A percentile compares a stretch with the other conserved stretches of the same genome.
These are phyloP conservation scores for Takifugu ocellatus DNA, from an alignment of 2,797 vertebrate species.

Conservation along the genomic window DNA sequence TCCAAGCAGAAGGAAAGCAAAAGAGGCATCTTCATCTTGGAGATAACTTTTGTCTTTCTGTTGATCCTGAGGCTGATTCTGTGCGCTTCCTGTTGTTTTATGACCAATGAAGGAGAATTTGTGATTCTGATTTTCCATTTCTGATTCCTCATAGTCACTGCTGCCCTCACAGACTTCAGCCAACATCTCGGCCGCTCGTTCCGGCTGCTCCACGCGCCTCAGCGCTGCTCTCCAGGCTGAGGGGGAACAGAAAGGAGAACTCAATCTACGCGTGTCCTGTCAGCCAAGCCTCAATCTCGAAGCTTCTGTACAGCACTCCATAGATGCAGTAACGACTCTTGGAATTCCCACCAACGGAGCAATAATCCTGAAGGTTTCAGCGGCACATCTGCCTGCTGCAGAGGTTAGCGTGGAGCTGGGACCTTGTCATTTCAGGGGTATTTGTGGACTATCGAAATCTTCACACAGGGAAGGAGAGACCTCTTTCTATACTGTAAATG, in stretches of 20 bases:
- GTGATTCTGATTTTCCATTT: neutral
- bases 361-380: constrained; percentile 50
- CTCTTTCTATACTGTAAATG: constrained; percentile 61
- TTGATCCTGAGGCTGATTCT: too few relatives aligned
- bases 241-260: constrained; percentile 37
- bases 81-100: too few relatives aligned
- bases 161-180: constrained; percentile 63
- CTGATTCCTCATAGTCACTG: constrained; percentile 36
- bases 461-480: constrained; percentile 31
- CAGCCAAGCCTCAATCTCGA: constrained; percentile 49
- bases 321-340: constrained; percentile 57
- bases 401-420: constrained; percentile 69
- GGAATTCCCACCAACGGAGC: constrained; percentile 64
- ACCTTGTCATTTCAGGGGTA: constrained; percentile 63
- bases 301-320: constrained; percentile 65
- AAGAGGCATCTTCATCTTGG: constrained; percentile 47
- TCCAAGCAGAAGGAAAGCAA: constrained; percentile 51
- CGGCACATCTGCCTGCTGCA: constrained; percentile 30
- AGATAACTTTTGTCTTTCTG: constrained; percentile 56
- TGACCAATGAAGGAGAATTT: too few relatives aligned
- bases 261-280: constrained; percentile 52
- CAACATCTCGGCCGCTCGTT: constrained; percentile 67
- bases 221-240: constrained; percentile 46
- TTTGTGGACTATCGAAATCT: constrained; percentile 40
- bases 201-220: constrained; percentile 51